Percentiles rank a stretch among this genome's conserved stretches.
Evolutionary conservation across 1,140 invertebrate genomes (phyloP).

Genomic region (Solenopsis fugax): DNA sequence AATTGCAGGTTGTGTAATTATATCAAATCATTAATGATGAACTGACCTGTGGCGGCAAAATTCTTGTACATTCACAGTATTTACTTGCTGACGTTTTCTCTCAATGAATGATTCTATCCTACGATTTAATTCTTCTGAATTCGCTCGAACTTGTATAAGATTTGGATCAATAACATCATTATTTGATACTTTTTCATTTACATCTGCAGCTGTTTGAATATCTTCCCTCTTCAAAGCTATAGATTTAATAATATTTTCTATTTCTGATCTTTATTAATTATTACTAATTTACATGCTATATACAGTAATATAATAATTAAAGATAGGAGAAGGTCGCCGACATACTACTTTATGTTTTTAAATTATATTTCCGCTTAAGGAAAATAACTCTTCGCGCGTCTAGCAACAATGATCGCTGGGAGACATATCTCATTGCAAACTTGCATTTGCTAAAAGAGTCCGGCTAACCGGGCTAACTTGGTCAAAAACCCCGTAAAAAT

Average conservation of each 20-base stretch:
- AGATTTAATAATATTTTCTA: not conserved
- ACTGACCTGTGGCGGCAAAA: conserved; percentile 87
- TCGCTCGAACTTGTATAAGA: conserved; percentile 89
- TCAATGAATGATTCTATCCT: conserved; percentile 89
- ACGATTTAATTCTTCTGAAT: conserved; percentile 87
- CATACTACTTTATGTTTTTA: too few species aligned
- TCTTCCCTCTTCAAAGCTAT: not conserved
- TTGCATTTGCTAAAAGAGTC: too few species aligned
- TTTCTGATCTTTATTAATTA: not conserved
- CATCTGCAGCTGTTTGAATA: not conserved
- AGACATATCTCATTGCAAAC: too few species aligned
- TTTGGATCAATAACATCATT: conserved; percentile 81
- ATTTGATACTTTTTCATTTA: conserved; percentile 21
- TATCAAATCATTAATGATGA: conserved; percentile 42
- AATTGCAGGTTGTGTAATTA: not conserved
- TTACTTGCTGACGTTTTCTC: conserved; percentile 89
- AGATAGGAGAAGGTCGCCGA: not conserved
- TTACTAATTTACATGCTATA: not conserved
- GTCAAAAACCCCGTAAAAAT: too few species aligned
- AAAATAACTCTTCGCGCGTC: too few species aligned
- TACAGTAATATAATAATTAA: not conserved
- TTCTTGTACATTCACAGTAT: conserved; percentile 89
- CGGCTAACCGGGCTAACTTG: too few species aligned
- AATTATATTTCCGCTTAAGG: too few species aligned
- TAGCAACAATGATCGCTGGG: too few species aligned